A percentile compares a stretch with the other conserved stretches of the same genome.
These are phyloP conservation scores for Drosophila stalkeri DNA, from an alignment of 2,888 invertebrate genomes.

Conservation along the genomic window DNA sequence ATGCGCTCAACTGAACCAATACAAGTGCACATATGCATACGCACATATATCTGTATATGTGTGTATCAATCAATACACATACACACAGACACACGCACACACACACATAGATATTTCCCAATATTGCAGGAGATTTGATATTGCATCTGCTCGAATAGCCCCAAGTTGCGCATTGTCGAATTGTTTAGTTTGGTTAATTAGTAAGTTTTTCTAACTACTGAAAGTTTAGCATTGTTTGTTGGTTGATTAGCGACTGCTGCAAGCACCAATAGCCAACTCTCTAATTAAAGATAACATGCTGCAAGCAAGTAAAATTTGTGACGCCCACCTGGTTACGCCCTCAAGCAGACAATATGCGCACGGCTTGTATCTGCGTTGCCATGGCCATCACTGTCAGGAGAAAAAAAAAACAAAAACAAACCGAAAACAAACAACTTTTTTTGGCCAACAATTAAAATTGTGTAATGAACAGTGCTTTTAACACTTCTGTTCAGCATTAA, in stretches of 20 bases:
- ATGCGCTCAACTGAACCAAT: slow-evolving; percentile 39
- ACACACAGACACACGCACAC: neutral
- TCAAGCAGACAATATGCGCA: slow-evolving; percentile 19
- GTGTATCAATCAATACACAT: slow-evolving; percentile 41
- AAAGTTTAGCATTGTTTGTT: slow-evolving; percentile 57
- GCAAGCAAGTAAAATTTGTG: slow-evolving; percentile 39
- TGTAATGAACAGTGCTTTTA: slow-evolving; percentile 26
- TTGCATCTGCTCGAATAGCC: slow-evolving; percentile 21
- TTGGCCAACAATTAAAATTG: slow-evolving; percentile 53
- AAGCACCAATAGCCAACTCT: slow-evolving; percentile 46
- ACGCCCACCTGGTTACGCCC: slow-evolving; percentile 44
- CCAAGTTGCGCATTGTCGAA: slow-evolving; percentile 18
- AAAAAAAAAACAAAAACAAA: slow-evolving; percentile 12
- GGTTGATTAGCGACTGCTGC: slow-evolving; percentile 56
- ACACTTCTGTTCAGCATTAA: neutral
- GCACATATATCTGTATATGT: neutral
- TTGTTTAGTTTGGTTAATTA: slow-evolving; percentile 52
- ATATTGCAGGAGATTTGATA: slow-evolving; percentile 23
- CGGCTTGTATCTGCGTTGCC: slow-evolving; percentile 19
- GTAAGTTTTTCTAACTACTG: slow-evolving; percentile 50
- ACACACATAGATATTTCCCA: neutral
- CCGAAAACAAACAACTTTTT: slow-evolving; percentile 38
- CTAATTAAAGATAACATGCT: slow-evolving; percentile 61
- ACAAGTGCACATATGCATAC: slow-evolving; percentile 7
- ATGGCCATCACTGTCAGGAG: slow-evolving; percentile 15